Base-by-base conservation (phyloP, 2,113 vertebrate species). In the Passer montanus region DNA sequence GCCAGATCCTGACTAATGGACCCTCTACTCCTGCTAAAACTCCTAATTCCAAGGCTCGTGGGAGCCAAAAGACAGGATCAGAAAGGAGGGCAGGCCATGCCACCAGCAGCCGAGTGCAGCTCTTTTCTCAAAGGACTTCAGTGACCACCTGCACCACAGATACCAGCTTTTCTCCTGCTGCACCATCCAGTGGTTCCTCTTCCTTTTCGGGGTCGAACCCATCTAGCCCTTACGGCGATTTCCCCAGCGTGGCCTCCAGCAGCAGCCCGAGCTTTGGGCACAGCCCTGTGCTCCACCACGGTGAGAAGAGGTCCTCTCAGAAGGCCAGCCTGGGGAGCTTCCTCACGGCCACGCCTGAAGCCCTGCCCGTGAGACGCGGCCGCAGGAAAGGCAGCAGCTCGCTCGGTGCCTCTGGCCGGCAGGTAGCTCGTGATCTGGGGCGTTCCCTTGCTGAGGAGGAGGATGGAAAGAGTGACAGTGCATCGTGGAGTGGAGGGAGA, bases 11-110 rank as follows among this genome's bases (percentile, higher is more conserved):
- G 52, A 98, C 98, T 62, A 98, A 99, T 95, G 99, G 99, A 14
- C 99, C 99, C 7, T 97, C 99, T 55, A 99, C 99, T 6, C 99
- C 99, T 18, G 99, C 99, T 90, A 99, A 99, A 97, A 99, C 98
- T 53, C 98, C 98, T 56, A 98, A 95, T 47, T 96, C 97, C 95
- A 98, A 98, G 94, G 94, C 98, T 30, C 83, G 16, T 5, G 79
- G 89, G 70, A 95, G 87, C 80, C 96, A 97, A 84, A 95, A 93
- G 92, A 92, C 85, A 56, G 95, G 72, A 97, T 98, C 78, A 94
- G 97, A 94, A 96, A 98, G 87, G 90, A 97, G 93, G 33, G 26
- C 91, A 44, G 89, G 83, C 60, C 97, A 93, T 2, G 76, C 30
- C 35, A 78, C 94, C 8, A 96, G 98, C 89, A 99, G 98, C 79